A percentile compares a stretch with the other conserved stretches of the same genome.
These are phyloP conservation scores for Arizona elegans DNA, from an alignment of 2,113 vertebrate species.

Conservation along the genomic window DNA sequence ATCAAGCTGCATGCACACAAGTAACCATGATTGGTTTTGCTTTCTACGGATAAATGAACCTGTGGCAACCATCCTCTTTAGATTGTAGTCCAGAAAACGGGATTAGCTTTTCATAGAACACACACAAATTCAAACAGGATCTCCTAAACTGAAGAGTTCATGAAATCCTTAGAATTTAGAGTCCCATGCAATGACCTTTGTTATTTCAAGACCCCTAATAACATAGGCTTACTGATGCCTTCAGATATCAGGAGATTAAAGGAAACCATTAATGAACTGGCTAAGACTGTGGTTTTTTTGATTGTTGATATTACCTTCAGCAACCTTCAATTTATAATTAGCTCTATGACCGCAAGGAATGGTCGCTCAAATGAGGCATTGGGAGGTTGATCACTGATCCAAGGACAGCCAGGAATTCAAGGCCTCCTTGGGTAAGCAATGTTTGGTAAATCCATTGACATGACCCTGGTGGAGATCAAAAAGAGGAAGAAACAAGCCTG, in stretches of 20 bases:
- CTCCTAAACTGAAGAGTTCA: not conserved
- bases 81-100: not conserved
- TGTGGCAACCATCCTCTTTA: not conserved
- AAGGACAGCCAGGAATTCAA: not conserved
- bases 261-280: not conserved
- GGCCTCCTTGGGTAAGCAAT: not conserved
- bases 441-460: not conserved
- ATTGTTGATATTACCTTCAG: not conserved
- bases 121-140: not conserved
- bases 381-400: not conserved
- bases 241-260: not conserved
- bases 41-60: not conserved
- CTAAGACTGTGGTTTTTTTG: not conserved
- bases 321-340: not conserved
- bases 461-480: not conserved
- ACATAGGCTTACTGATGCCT: not conserved
- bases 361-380: not conserved
- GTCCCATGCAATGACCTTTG: not conserved
- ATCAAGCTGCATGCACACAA: not conserved
- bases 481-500: not conserved
- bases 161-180: not conserved
- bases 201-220: not conserved
- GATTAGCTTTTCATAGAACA: not conserved
- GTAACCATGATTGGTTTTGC: not conserved
- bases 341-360: not conserved